These are phyloP conservation scores for Botia almorhae DNA, from an alignment of 2,797 vertebrate species.

Conservation along the genomic window DNA sequence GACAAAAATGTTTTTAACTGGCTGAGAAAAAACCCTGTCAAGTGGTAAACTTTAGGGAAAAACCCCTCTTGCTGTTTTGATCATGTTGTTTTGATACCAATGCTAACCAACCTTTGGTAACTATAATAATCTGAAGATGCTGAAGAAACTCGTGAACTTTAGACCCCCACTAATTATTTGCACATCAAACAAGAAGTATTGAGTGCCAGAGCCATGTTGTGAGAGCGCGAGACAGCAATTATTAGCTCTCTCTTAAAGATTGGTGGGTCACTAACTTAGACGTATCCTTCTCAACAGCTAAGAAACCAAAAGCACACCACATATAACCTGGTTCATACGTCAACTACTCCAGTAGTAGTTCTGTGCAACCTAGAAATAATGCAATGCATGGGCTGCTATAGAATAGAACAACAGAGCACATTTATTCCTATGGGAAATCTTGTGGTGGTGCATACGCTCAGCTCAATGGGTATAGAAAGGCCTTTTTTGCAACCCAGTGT, in stretches of 20 bases:
- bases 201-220: slow-evolving; percentile 54
- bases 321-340: slow-evolving; percentile 23
- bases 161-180: slow-evolving; percentile 69
- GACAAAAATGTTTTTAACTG: background rate
- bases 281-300: slow-evolving; percentile 39
- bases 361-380: slow-evolving; percentile 33
- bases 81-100: slow-evolving; percentile 54
- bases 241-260: slow-evolving; percentile 69
- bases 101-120: slow-evolving; percentile 50
- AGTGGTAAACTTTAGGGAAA: background rate
- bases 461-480: slow-evolving; percentile 23
- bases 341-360: background rate
- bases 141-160: slow-evolving; percentile 68
- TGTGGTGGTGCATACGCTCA: slow-evolving; percentile 29
- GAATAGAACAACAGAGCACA: slow-evolving; percentile 9
- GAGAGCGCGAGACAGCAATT: slow-evolving; percentile 59
- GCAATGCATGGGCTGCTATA: slow-evolving; percentile 30
- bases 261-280: slow-evolving; percentile 63
- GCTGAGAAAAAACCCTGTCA: background rate
- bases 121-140: slow-evolving; percentile 47
- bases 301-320: slow-evolving; percentile 49
- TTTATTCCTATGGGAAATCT: slow-evolving; percentile 43
- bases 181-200: slow-evolving; percentile 67
- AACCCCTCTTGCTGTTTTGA: background rate
- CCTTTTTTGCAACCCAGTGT: slow-evolving; percentile 42